Evolutionary conservation across 2,113 vertebrate genomes (phyloP), one percentile per base, ranked within the genome.

Genomic region (Puffinus mauretanicus): DNA sequence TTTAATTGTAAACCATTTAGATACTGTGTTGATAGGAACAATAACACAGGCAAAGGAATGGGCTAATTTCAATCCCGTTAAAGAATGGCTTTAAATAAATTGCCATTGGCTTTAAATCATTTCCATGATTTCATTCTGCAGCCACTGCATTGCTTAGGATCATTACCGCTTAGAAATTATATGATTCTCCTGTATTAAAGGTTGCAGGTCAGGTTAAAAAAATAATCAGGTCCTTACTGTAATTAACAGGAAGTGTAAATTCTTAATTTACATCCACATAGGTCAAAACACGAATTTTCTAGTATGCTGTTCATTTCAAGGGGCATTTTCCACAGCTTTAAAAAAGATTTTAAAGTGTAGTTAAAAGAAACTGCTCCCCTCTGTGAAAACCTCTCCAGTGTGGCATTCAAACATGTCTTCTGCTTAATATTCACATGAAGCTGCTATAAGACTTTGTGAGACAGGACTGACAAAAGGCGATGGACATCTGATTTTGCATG

Each of bases 21-120:
- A n/a, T 51, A 47, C 8, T 0, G 0, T 27, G 9, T n/a, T 83
- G 36, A 49, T 32, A 44, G 11, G 16, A 62, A 29, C 10, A 86
- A 65, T 72, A 57, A 27, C 40, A 86, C 61, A 80, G 30, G 10
- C 24, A 93, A 80, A 72, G 6, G 14, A 84, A 94, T 32, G 5
- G 11, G 3, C 15, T 66, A 32, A 5, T 10, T 73, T 58, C 26
- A 22, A 34, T 25, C 2, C 26, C 13, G 40, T 60, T 54, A 32
- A 95, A 80, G 16, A 70, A 62, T 26, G 27, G 3, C 5, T 81
- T 81, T 73, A 81, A 52, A 25, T 40, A 82, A 83, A 57, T 44
- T 66, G 13, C 11, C 8, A 11, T 6, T 86, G 29, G 55, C 38
- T 62, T 81, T 46, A 78, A 66, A 75, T 62, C 0, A 24, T 81